phyloP scores from a whole-genome alignment of 2,113 vertebrate genomes.

The Tragelaphus strepsiceros region DNA sequence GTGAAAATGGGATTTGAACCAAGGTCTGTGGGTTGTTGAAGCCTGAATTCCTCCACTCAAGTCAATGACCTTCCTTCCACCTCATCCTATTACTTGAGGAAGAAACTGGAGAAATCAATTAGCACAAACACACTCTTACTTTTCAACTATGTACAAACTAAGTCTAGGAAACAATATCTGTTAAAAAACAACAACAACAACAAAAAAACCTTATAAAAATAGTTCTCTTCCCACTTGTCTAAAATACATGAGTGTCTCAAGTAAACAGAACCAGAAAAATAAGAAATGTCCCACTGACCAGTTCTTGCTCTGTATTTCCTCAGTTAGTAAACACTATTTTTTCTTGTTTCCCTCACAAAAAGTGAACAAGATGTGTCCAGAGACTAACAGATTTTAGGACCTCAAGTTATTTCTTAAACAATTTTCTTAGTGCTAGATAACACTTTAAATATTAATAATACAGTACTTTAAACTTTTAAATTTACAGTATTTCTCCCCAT shows the following conservation, averaged over 20 bases:
- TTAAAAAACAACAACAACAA: not conserved
- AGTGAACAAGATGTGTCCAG: not conserved
- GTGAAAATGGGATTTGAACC: not conserved
- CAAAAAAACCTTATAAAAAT: not conserved
- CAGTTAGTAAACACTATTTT: not conserved
- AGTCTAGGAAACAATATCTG: not conserved
- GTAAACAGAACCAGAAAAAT: not conserved
- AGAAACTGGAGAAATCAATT: not conserved
- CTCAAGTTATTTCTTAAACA: not conserved
- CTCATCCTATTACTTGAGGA: not conserved
- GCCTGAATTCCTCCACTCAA: not conserved
- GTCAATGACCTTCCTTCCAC: not conserved
- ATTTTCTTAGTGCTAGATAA: not conserved
- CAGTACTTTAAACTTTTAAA: not conserved
- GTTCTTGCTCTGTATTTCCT: not conserved
- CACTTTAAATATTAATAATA: not conserved
- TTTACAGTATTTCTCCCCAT: not conserved
- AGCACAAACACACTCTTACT: not conserved
- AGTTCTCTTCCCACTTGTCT: not conserved
- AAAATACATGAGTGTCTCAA: not conserved
- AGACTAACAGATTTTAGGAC: not conserved
- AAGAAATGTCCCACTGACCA: not conserved
- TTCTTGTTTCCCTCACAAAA: not conserved
- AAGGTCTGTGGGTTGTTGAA: not conserved
- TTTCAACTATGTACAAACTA: not conserved